Conservation (phyloP, 2,888 invertebrate species). For the Lottia scabra region DNA sequence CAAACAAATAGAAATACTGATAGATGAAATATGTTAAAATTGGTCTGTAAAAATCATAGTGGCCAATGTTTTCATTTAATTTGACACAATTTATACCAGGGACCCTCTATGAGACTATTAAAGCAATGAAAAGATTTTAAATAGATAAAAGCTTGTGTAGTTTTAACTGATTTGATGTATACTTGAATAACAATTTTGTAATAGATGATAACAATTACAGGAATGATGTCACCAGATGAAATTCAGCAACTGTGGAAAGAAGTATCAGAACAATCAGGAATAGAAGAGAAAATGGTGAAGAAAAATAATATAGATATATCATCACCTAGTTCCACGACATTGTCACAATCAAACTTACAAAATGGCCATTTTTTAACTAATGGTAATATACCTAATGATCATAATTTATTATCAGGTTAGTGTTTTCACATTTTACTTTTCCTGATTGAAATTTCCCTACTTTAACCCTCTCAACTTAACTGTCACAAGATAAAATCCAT, state of each 20-base stretch:
- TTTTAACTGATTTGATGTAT: too few relatives aligned
- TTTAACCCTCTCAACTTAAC: too few relatives aligned
- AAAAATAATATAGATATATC: slow-evolving; percentile 37
- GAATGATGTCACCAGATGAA: slow-evolving; percentile 61
- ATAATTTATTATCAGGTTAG: slow-evolving; percentile 31
- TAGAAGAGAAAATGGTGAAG: slow-evolving; percentile 46
- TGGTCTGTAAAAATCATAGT: too few relatives aligned
- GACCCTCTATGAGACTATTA: too few relatives aligned
- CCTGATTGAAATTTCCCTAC: neutral
- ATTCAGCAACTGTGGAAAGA: slow-evolving; percentile 68
- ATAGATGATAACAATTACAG: slow-evolving; percentile 28
- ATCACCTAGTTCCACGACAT: slow-evolving; percentile 26
- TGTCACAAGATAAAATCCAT: too few relatives aligned
- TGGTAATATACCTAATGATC: slow-evolving; percentile 36
- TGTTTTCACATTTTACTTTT: neutral
- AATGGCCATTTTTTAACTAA: slow-evolving; percentile 36
- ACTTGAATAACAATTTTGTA: too few relatives aligned
- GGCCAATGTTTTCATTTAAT: too few relatives aligned
- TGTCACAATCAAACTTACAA: slow-evolving; percentile 14
- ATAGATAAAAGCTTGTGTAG: too few relatives aligned
- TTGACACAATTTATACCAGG: too few relatives aligned
- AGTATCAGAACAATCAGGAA: slow-evolving; percentile 50
- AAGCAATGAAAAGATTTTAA: too few relatives aligned
- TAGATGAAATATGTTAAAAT: too few relatives aligned
- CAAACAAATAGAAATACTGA: too few relatives aligned